These are phyloP conservation scores for Sciaenops ocellatus DNA, from an alignment of 2,797 vertebrate species.

Conservation along the genomic window DNA sequence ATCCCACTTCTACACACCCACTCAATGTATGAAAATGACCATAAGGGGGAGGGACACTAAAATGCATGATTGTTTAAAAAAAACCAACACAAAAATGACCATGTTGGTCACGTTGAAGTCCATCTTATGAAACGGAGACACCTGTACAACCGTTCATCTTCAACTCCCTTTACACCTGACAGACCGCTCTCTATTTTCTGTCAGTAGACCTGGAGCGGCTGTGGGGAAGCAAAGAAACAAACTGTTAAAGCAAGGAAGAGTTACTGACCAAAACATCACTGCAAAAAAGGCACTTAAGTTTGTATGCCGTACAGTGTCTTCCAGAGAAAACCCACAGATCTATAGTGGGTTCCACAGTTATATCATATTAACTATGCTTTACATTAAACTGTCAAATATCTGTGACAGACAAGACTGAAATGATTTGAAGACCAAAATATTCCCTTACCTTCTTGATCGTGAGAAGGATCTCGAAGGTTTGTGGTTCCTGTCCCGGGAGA, in stretches of 20 bases:
- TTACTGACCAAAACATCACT: background rate
- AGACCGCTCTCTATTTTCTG: slow-evolving; percentile 88
- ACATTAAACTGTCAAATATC: background rate
- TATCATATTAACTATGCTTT: background rate
- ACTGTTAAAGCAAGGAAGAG: background rate
- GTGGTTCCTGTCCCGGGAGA: slow-evolving; percentile 97
- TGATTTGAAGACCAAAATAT: background rate
- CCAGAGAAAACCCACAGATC: background rate
- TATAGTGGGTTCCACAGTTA: accelerated
- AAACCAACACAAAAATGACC: slow-evolving; percentile 57
- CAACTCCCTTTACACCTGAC: slow-evolving; percentile 55
- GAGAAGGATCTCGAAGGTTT: slow-evolving; percentile 98
- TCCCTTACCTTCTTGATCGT: slow-evolving; percentile 94
- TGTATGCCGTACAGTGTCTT: background rate
- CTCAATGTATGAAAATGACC: slow-evolving; percentile 58
- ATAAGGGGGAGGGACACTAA: slow-evolving; percentile 69
- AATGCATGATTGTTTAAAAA: slow-evolving; percentile 72
- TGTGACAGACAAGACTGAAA: background rate
- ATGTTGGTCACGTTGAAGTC: slow-evolving; percentile 57
- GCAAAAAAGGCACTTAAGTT: background rate
- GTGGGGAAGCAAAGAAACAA: slow-evolving; percentile 1
- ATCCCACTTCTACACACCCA: slow-evolving; percentile 62
- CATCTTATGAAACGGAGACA: slow-evolving; percentile 63
- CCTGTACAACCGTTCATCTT: slow-evolving; percentile 62
- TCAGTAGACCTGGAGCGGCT: slow-evolving; percentile 98